Evolutionary conservation across 2,797 vertebrate species (phyloP), one percentile per base, ranked within the genome.

Genomic region (Huso huso): DNA sequence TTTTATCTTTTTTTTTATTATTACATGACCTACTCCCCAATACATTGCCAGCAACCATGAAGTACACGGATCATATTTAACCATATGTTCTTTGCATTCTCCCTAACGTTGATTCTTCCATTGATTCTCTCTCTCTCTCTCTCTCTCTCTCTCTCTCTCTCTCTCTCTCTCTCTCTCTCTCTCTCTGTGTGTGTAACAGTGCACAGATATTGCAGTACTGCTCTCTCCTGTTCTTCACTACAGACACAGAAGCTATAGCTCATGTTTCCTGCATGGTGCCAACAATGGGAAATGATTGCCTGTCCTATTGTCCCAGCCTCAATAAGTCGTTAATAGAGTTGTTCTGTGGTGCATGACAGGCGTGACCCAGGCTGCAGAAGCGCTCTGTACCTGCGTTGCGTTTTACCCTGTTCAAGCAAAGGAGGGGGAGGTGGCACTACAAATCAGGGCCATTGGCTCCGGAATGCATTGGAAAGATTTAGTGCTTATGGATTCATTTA

Each of bases 311-410:
- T 61, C 58, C 23, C 48, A 9, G 58, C 9, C 15, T 18, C 49
- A 50, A 58, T 8, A 49, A 18, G 13, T 48, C 61, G 48, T 18
- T 67, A 67, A 67, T 67, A 51, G 66, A 67, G 66, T 61, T 61
- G 66, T 51, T 49, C 66, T 23, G 7, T 11, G 58, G 13, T 23
- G 58, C 66, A 37, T 61, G 15, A 58, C 58, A 23, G 51, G 66
- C 10, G 50, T 66, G 65, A 59, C 53, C 55, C 66, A 61, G 13
- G 48, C 55, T 13, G 12, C 55, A 7, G 55, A 58, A n/a, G 7
- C 12, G 1, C 55, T n/a, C 11, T 13, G 12, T 13, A 58, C 55
- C 15, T 58, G 12, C 7, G 15, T 58, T 11, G 55, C 11, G 6
- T 58, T 1, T 37, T 37, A 58, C 55, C 55, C 55, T 58, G 55